phyloP scores from a whole-genome alignment of 2,888 invertebrate species.

The Nephrotoma appendiculata region DNA sequence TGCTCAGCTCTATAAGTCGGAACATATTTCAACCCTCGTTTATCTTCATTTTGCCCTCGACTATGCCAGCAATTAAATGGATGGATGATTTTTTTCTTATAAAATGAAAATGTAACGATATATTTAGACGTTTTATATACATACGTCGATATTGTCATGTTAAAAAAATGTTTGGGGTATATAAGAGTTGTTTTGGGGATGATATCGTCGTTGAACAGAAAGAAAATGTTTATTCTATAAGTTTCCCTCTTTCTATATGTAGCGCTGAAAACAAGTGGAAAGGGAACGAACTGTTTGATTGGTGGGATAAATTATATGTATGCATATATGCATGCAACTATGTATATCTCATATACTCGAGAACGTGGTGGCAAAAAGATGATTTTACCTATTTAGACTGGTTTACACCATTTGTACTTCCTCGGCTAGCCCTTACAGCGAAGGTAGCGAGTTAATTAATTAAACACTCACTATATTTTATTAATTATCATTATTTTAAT shows the following conservation, averaged over 20 bases:
- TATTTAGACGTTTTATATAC: background rate
- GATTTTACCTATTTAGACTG: too few relatives aligned
- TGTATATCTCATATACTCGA: background rate
- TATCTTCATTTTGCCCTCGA: conserved; percentile 13
- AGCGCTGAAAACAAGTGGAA: background rate
- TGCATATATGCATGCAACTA: background rate
- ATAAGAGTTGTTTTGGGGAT: background rate
- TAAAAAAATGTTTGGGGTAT: background rate
- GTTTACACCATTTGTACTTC: too few relatives aligned
- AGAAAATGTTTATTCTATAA: background rate
- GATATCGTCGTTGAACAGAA: background rate
- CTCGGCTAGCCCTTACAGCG: too few relatives aligned
- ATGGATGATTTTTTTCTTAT: conserved; percentile 5
- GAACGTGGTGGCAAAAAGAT: too few relatives aligned
- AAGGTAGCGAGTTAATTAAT: too few relatives aligned
- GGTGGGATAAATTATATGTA: background rate
- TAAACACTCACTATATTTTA: too few relatives aligned
- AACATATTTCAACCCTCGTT: conserved; percentile 13
- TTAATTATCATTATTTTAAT: too few relatives aligned
- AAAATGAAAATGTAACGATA: background rate
- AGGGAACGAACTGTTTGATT: background rate
- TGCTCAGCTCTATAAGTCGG: conserved; percentile 6
- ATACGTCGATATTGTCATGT: background rate
- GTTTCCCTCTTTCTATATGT: background rate
- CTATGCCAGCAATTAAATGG: conserved; percentile 9